These are phyloP conservation scores for Micrasema longulum DNA, from an alignment of 1,140 invertebrate genomes.

Conservation along the genomic window DNA sequence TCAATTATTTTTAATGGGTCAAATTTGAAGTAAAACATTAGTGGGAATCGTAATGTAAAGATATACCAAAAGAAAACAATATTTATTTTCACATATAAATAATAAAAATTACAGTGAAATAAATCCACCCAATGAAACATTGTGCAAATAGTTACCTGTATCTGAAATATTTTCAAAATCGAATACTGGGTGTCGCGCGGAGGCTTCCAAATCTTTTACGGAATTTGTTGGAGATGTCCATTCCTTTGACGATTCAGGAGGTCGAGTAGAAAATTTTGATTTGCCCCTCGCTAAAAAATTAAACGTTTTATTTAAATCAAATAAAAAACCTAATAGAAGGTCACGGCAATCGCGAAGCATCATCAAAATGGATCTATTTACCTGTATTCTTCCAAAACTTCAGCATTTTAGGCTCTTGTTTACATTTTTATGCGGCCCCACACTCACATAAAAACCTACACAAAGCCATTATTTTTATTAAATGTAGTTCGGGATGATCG, in stretches of 20 bases:
- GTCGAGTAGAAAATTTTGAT: conserved; percentile 52
- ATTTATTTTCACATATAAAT: no score
- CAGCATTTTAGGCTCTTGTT: conserved; percentile 46
- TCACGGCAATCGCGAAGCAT: background rate
- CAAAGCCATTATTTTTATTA: conserved; percentile 6
- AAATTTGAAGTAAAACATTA: no score
- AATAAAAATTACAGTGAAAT: no score
- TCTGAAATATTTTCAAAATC: conserved; percentile 36
- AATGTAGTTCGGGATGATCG: background rate
- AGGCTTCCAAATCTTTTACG: conserved; percentile 16
- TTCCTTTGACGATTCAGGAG: conserved; percentile 46
- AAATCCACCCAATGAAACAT: background rate
- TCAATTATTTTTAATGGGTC: no score
- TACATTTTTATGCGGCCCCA: conserved; percentile 44
- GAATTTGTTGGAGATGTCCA: conserved; percentile 37
- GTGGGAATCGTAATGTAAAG: no score
- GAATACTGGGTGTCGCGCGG: conserved; percentile 9
- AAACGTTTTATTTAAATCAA: no score
- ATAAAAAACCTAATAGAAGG: conserved; percentile 7
- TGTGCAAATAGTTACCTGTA: conserved; percentile 6
- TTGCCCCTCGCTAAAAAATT: conserved; percentile 44
- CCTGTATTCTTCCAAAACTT: conserved; percentile 54
- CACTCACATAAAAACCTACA: background rate
- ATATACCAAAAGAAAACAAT: no score
- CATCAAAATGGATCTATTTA: conserved; percentile 29